A percentile compares a stretch with the other conserved stretches of the same genome.
Conservation (phyloP, 2,113 vertebrate species). For the Microtus pennsylvanicus region DNA sequence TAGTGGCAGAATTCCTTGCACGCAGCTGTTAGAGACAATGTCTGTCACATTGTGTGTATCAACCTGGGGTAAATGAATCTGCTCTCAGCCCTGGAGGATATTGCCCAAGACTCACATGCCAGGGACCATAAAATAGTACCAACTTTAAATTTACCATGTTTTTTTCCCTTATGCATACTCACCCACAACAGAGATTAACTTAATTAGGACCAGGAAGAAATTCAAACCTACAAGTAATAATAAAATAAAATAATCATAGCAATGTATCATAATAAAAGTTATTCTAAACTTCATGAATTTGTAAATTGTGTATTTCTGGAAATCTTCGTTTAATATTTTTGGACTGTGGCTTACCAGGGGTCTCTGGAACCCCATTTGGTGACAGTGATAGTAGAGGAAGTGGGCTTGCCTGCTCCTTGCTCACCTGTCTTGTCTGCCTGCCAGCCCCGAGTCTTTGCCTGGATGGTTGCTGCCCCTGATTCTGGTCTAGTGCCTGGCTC, state of each 20-base stretch:
- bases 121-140: background rate
- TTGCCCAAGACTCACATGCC: background rate
- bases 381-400: background rate
- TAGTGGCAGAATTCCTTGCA: background rate
- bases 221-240: background rate
- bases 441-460: background rate
- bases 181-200: background rate
- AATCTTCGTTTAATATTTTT: background rate
- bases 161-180: background rate
- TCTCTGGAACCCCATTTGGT: background rate
- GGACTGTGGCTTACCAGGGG: background rate
- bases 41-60: fast-evolving
- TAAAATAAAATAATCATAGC: background rate
- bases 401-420: no score
- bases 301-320: background rate
- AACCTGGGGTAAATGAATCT: background rate
- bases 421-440: background rate
- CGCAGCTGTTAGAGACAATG: background rate
- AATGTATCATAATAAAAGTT: background rate
- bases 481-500: no score
- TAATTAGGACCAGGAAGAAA: background rate
- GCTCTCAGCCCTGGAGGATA: background rate
- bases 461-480: background rate
- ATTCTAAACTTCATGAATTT: background rate
- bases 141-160: background rate